Evolutionary conservation across 2,113 vertebrate species (phyloP).

Genomic region (Rana temporaria): DNA sequence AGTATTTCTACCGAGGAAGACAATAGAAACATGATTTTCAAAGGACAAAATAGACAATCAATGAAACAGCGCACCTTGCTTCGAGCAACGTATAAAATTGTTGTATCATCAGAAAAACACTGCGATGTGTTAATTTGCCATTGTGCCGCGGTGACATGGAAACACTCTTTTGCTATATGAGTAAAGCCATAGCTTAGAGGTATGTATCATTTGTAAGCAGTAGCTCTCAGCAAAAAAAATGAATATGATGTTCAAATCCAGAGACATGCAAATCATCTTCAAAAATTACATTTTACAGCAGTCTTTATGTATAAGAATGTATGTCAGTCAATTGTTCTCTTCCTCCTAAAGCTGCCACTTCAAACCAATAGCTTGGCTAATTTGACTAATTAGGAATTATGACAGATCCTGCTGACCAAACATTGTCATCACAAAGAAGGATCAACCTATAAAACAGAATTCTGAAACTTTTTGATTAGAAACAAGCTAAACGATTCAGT

Average conservation of each 20-base stretch:
- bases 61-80: slow-evolving; percentile 16
- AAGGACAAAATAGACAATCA: background rate
- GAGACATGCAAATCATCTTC: slow-evolving; percentile 29
- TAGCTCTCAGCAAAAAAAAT: slow-evolving; percentile 3
- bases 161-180: slow-evolving; percentile 2
- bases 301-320: slow-evolving; percentile 20
- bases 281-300: slow-evolving; percentile 12
- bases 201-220: slow-evolving; percentile 15
- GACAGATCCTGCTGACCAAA: slow-evolving; percentile 49
- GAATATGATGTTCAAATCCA: slow-evolving; percentile 21
- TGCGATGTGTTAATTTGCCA: background rate
- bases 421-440: background rate
- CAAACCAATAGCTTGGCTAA: background rate
- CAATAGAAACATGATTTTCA: background rate
- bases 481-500: too few relatives aligned
- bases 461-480: too few relatives aligned
- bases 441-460: background rate
- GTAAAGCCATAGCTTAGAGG: slow-evolving; percentile 17
- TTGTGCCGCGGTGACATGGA: background rate
- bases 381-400: slow-evolving; percentile 45
- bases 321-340: slow-evolving; percentile 33
- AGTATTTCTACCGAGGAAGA: background rate
- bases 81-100: background rate
- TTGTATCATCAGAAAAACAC: background rate
- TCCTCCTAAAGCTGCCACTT: slow-evolving; percentile 36